phyloP scores from a whole-genome alignment of 2,888 invertebrate species.

The Laothoe populi region DNA sequence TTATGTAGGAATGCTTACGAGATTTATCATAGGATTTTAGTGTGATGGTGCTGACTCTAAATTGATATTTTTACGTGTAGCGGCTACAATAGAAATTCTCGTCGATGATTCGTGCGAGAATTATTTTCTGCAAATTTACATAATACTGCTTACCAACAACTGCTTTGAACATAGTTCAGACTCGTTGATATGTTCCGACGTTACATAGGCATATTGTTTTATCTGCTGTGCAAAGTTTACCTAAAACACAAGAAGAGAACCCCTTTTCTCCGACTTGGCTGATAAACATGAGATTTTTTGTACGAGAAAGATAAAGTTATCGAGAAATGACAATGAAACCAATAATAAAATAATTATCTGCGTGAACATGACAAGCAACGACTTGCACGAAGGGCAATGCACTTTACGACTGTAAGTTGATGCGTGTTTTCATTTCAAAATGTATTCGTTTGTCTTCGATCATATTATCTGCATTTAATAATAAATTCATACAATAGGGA shows the following conservation, averaged over 20 bases:
- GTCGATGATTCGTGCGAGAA: background rate
- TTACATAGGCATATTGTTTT: background rate
- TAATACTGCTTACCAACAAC: background rate
- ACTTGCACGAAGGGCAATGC: constrained; percentile 59
- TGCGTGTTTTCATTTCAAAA: constrained; percentile 59
- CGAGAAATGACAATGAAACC: constrained; percentile 48
- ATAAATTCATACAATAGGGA: constrained; percentile 50
- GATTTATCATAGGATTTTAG: constrained; percentile 45
- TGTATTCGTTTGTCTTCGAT: constrained; percentile 55
- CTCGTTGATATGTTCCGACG: background rate
- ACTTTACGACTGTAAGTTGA: constrained; percentile 60
- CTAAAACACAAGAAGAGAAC: background rate
- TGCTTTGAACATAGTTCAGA: background rate
- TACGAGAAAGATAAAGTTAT: constrained; percentile 29
- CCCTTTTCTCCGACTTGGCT: background rate
- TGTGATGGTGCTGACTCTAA: constrained; percentile 38
- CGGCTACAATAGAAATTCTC: background rate
- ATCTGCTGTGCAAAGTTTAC: background rate
- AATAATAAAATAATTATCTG: constrained; percentile 56
- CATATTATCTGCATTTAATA: constrained; percentile 52
- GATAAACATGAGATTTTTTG: constrained; percentile 20
- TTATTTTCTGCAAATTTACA: background rate
- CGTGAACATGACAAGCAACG: constrained; percentile 50
- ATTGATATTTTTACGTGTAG: constrained; percentile 28
- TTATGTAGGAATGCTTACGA: constrained; percentile 52